Evolutionary conservation across 1,140 invertebrate species (phyloP), one percentile per base, ranked within the genome.

Genomic region (Procambarus virginalis): DNA sequence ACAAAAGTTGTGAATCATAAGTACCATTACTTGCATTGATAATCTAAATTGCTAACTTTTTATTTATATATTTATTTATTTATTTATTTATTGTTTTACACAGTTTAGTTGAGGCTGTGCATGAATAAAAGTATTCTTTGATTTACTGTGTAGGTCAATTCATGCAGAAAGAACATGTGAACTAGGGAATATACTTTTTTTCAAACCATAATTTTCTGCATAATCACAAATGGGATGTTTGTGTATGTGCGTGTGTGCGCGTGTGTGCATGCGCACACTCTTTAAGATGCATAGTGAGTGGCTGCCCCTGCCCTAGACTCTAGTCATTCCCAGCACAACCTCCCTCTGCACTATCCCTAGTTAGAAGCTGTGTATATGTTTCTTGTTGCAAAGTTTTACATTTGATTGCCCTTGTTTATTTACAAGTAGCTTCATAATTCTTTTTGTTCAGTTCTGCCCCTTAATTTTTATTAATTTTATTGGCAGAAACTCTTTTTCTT

Each of bases 381-480:
- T 85, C 83, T 82, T 86, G 84, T 90, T 90, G 84, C 83, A 79
- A 90, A 86, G 84, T 90, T 90, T 82, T 85, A 90, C 89, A 85
- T 90, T 90, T 85, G 89, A 90, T 90, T 89, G 81, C 89, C 84
- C 84, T 85, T 90, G 83, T 90, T 90, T 90, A 85, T 85, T 90
- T 86, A 90, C 83, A 85, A 90, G 89, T 85, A 90, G 82, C 84
- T 85, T 90, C 89, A 90, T 90, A 80, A 86, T 90, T 89, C 87
- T 78, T 90, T 90, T 90, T 90, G 78, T 90, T 90, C 64, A 90
- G 89, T 90, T 90, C 83, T 85, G 89, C 89, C 89, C 89, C 80
- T 86, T 79, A 90, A 80, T 90, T 90, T 90, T 89, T 89, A 89
- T 89, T 89, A 51, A 86, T 90, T 90, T 90, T 84, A 90, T 90